These are phyloP conservation scores for Acleris laterana DNA, from an alignment of 2,888 invertebrate species.

Conservation along the genomic window DNA sequence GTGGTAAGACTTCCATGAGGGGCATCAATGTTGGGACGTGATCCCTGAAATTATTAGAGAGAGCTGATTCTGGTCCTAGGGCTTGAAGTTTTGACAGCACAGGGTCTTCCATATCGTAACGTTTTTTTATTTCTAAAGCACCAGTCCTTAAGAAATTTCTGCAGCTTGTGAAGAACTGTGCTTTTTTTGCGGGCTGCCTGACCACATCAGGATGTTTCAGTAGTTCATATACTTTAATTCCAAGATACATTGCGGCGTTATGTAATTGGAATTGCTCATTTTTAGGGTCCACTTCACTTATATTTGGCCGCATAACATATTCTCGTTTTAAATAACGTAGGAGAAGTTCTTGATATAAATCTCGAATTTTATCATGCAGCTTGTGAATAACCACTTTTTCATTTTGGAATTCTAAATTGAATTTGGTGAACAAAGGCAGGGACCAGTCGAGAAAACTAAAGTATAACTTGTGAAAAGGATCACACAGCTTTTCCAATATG, in stretches of 20 bases:
- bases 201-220: no score
- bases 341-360: slow-evolving; percentile 31
- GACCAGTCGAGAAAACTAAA: slow-evolving; percentile 37
- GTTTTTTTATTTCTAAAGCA: no score
- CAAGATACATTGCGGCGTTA: slow-evolving; percentile 32
- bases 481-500: slow-evolving; percentile 35
- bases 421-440: slow-evolving; percentile 37
- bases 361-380: slow-evolving; percentile 22
- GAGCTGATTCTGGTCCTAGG: no score
- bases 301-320: slow-evolving; percentile 29
- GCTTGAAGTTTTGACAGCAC: no score
- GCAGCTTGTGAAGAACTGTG: no score
- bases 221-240: slow-evolving; percentile 37
- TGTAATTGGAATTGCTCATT: slow-evolving; percentile 24
- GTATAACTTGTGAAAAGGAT: slow-evolving; percentile 38
- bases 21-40: not conserved
- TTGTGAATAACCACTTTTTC: slow-evolving; percentile 39
- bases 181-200: no score
- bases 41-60: not conserved
- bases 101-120: no score
- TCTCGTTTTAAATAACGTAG: slow-evolving; percentile 33
- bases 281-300: slow-evolving; percentile 27
- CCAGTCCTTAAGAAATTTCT: no score
- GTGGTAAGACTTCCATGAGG: not conserved
- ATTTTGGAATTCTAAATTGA: slow-evolving; percentile 40